A percentile compares a stretch with the other conserved stretches of the same genome.
phyloP scores from a whole-genome alignment of 2,113 vertebrate genomes.

The Chamaea fasciata region DNA sequence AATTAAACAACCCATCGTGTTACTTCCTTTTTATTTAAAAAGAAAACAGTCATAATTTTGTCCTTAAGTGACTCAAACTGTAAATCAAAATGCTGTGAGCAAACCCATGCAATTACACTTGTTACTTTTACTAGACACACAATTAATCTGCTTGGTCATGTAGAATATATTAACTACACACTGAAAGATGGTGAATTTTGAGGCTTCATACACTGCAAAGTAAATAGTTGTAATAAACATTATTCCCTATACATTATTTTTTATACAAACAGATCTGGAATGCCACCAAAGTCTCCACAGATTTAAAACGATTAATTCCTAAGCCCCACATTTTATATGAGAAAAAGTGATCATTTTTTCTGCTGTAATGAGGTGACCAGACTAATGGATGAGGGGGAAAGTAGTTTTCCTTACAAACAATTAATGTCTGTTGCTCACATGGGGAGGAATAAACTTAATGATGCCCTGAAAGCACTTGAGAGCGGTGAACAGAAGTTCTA shows the following conservation, averaged over 20 bases:
- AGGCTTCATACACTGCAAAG: neutral
- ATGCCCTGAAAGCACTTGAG: neutral
- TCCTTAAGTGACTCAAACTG: neutral
- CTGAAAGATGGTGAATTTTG: neutral
- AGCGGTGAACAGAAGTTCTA: neutral
- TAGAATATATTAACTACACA: neutral
- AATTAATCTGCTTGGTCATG: neutral
- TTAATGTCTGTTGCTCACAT: neutral
- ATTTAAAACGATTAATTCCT: neutral
- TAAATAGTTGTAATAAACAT: neutral
- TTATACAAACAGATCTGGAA: neutral
- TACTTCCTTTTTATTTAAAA: neutral
- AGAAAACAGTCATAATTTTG: neutral
- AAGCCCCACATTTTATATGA: neutral
- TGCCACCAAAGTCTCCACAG: neutral
- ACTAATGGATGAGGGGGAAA: neutral
- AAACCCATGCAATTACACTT: neutral
- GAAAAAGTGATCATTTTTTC: neutral
- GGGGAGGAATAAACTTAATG: neutral
- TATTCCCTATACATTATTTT: neutral
- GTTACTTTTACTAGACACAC: neutral
- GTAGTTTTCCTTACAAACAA: neutral
- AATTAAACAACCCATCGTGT: neutral
- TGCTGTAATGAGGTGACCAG: neutral
- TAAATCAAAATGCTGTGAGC: slow-evolving; percentile 5